These are phyloP conservation scores for Pollimyrus isidori DNA, from an alignment of 2,113 vertebrate species.

Conservation along the genomic window DNA sequence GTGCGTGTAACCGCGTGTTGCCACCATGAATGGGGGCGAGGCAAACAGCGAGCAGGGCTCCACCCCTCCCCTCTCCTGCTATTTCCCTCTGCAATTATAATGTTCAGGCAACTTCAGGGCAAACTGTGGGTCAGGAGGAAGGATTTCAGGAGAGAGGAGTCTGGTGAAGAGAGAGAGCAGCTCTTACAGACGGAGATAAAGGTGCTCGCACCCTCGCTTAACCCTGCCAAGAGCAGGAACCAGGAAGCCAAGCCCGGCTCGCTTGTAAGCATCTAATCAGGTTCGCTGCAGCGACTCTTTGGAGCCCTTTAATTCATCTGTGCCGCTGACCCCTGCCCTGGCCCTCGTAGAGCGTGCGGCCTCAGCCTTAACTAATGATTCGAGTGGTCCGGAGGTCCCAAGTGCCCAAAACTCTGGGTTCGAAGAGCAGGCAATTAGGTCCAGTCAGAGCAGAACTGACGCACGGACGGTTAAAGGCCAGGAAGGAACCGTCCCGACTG, in stretches of 20 bases:
- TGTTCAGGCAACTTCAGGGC: not conserved
- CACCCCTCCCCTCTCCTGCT: not conserved
- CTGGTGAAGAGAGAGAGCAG: not conserved
- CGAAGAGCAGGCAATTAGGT: not conserved
- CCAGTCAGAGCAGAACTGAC: not conserved
- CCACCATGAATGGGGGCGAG: not conserved
- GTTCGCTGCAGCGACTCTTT: not conserved
- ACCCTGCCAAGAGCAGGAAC: not conserved
- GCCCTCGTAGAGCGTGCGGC: not conserved
- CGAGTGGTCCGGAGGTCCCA: not conserved
- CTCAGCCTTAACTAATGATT: not conserved
- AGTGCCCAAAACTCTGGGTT: not conserved
- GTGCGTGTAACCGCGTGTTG: not conserved
- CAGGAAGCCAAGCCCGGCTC: not conserved
- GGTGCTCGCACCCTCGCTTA: not conserved
- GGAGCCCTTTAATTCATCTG: not conserved
- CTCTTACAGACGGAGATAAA: not conserved
- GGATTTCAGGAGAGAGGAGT: not conserved
- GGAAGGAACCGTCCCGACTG: not conserved
- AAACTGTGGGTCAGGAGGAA: not conserved
- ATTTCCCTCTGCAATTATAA: not conserved
- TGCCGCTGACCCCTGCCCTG: not conserved
- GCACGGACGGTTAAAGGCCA: not conserved
- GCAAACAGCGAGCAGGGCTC: not conserved
- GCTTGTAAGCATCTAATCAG: not conserved